Evolutionary conservation across 2,797 vertebrate species (phyloP), one percentile per base, ranked within the genome.

Genomic region (Cyclura pinguis): DNA sequence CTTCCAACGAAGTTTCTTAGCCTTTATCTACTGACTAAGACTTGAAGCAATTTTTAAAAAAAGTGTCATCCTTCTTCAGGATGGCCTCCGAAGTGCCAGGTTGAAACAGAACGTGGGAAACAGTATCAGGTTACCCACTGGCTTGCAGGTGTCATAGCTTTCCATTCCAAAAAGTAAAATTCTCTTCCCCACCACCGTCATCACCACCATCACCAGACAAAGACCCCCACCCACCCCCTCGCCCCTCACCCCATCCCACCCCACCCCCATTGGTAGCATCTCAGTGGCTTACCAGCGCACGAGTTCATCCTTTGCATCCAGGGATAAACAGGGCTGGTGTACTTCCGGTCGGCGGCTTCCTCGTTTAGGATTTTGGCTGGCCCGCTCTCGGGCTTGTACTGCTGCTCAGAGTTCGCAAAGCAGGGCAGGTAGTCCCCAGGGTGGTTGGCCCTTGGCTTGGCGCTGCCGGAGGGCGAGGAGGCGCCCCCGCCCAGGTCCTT

Each of bases 281-380:
- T 89, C 95, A 90, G 89, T 86, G 93, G 93, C 97, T 98, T 96
- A 98, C 98, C 97, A 90, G 97, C 95, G 69, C 97, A 97, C 83
- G 98, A 98, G 97, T 98, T 98, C 97, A 98, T 98, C 97, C 98
- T 97, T 95, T 98, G 98, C 98, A 98, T 98, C 98, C 98, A 98
- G 92, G 98, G 98, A 94, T 98, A 98, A 95, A 98, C 97, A n/a
- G 98, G 97, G 27, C 96, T 97, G 90, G 96, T 95, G 97, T 98
- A 98, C 97, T 98, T 98, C 97, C 97, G 97, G 97, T 98, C 98
- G 95, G 91, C 94, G 95, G 95, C 95, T 96, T 97, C 97, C 73
- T 98, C 97, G 93, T 96, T 96, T 89, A 97, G 96, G 93, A 95
- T 95, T 96, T 98, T 98, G 96, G 95, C 95, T 93, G 97, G 97